Conservation (phyloP, 2,888 invertebrate genomes). For the Imbricaverruca yamaguchii region DNA sequence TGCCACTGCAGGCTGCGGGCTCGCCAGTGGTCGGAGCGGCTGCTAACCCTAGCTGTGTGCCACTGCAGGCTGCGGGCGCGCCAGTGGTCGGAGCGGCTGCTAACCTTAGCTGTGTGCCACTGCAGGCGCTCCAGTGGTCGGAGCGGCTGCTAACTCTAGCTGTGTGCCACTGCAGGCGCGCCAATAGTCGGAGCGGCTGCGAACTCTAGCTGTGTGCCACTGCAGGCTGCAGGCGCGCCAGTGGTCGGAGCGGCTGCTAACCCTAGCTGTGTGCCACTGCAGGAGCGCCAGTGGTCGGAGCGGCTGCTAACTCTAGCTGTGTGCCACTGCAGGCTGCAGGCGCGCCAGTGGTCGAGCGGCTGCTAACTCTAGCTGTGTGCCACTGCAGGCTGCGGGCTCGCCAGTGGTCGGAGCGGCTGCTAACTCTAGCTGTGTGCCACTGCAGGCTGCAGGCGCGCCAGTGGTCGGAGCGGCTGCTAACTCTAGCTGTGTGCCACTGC, state of each 20-base stretch:
- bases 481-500: constrained; percentile 24
- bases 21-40: constrained; percentile 83
- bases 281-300: constrained; percentile 92
- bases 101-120: background rate
- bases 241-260: constrained; percentile 65
- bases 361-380: background rate
- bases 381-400: constrained; percentile 71
- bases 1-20: constrained; percentile 62
- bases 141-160: constrained; percentile 44
- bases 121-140: constrained; percentile 87
- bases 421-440: background rate
- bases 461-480: constrained; percentile 65
- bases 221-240: constrained; percentile 78
- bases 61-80: constrained; percentile 71
- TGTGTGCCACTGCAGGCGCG: constrained; percentile 56
- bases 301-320: constrained; percentile 37
- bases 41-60: background rate
- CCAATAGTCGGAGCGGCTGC: constrained; percentile 73
- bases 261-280: constrained; percentile 24
- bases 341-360: constrained; percentile 83
- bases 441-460: constrained; percentile 78
- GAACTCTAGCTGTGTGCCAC: background rate
- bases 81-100: constrained; percentile 73
- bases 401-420: constrained; percentile 73
- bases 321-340: constrained; percentile 59